These are phyloP conservation scores for Lamellibrachia luymesi DNA, from an alignment of 1,140 invertebrate genomes.

Conservation along the genomic window DNA sequence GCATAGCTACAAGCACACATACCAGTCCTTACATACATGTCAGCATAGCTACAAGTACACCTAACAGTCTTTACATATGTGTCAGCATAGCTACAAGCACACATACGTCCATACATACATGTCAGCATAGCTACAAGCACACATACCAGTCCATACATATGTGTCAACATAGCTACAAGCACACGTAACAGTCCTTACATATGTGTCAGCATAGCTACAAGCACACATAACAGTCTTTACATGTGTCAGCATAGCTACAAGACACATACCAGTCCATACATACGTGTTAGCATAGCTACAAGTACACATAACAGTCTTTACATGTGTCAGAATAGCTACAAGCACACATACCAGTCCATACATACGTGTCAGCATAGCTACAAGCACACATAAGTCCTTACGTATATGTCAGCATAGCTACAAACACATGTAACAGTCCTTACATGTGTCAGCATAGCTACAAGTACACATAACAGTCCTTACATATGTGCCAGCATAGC, in stretches of 20 bases:
- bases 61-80: neutral
- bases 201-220: too few relatives aligned
- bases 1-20: too few relatives aligned
- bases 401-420: conserved; percentile 86
- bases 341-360: conserved; percentile 85
- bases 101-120: neutral
- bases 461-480: too few relatives aligned
- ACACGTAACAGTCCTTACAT: neutral
- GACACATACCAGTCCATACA: too few relatives aligned
- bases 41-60: too few relatives aligned
- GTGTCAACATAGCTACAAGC: neutral
- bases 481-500: too few relatives aligned
- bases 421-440: conserved; percentile 27
- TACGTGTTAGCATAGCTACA: too few relatives aligned
- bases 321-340: conserved; percentile 49
- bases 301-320: neutral
- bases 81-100: conserved; percentile 58
- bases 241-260: too few relatives aligned
- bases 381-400: conserved; percentile 77
- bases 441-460: too few relatives aligned
- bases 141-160: neutral
- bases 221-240: too few relatives aligned
- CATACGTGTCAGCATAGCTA: conserved; percentile 77
- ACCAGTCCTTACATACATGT: too few relatives aligned
- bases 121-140: neutral